A percentile compares a stretch with the other conserved stretches of the same genome.
Evolutionary conservation across 2,113 vertebrate genomes (phyloP).

Genomic region (Syngnathus typhle): DNA sequence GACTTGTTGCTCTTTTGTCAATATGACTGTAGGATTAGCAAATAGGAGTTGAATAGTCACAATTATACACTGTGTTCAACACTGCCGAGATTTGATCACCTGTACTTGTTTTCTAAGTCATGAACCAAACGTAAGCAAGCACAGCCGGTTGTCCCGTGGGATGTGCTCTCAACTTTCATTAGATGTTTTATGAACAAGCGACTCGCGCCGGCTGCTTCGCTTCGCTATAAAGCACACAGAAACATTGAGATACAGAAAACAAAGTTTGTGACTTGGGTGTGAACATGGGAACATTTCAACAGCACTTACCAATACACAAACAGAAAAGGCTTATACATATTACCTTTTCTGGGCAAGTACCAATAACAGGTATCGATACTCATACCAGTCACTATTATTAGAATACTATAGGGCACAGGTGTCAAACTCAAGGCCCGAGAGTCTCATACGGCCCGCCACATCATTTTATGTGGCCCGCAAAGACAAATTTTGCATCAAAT

Average conservation of each 20-base stretch:
- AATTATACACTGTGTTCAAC: constrained; percentile 93
- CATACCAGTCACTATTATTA: too few relatives aligned
- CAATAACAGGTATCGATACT: too few relatives aligned
- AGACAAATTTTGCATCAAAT: too few relatives aligned
- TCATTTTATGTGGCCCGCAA: too few relatives aligned
- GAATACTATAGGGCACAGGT: too few relatives aligned
- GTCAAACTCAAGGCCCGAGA: too few relatives aligned
- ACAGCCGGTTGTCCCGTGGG: constrained; percentile 99
- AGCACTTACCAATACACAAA: constrained; percentile 86
- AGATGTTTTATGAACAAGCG: constrained; percentile 99
- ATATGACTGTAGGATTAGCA: constrained; percentile 77
- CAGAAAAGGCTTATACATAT: constrained; percentile 51
- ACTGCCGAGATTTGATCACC: constrained; percentile 99
- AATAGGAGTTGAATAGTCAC: constrained; percentile 64
- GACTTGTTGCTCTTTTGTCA: constrained; percentile 47
- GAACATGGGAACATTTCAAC: constrained; percentile 89
- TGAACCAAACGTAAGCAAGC: constrained; percentile 99
- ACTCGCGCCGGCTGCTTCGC: constrained; percentile 99
- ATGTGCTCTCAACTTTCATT: constrained; percentile 99
- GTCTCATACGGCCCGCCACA: too few relatives aligned
- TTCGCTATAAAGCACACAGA: constrained; percentile 99
- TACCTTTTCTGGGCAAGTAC: constrained; percentile 39
- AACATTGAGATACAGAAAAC: constrained; percentile 99
- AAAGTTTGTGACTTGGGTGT: constrained; percentile 99
- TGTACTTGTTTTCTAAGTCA: constrained; percentile 99